Percentiles rank a stretch among this genome's conserved stretches.
Evolutionary conservation across 1,140 invertebrate genomes (phyloP).

Genomic region (Formica selysi): DNA sequence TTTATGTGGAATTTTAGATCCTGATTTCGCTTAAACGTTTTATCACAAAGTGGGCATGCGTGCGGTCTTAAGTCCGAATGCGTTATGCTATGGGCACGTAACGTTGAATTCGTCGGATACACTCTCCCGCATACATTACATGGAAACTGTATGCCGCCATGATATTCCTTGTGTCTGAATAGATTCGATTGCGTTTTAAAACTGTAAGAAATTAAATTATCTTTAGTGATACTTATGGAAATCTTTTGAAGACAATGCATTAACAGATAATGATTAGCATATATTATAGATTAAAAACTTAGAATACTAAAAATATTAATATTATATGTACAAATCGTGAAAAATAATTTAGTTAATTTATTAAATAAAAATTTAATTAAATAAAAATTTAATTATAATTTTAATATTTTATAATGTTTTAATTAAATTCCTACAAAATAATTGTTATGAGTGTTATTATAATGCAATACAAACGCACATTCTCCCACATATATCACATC

Average conservation of each 20-base stretch:
- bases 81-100: slow-evolving; percentile 91
- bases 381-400: not conserved
- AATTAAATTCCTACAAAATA: slow-evolving; percentile 12
- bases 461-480: slow-evolving; percentile 87
- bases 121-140: slow-evolving; percentile 90
- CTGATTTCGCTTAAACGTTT: slow-evolving; percentile 92
- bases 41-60: slow-evolving; percentile 90
- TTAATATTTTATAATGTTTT: slow-evolving; percentile 16
- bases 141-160: slow-evolving; percentile 88
- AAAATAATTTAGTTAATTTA: not conserved
- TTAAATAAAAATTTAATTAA: not conserved
- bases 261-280: not conserved
- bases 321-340: not conserved
- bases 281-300: not conserved
- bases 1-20: slow-evolving; percentile 93
- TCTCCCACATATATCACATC: slow-evolving; percentile 90
- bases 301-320: slow-evolving; percentile 2
- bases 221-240: slow-evolving; percentile 9
- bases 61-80: slow-evolving; percentile 91
- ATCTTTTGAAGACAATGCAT: not conserved
- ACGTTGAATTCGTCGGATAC: slow-evolving; percentile 90
- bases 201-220: slow-evolving; percentile 83
- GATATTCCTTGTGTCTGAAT: slow-evolving; percentile 89
- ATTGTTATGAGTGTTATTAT: slow-evolving; percentile 15
- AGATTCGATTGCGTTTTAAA: slow-evolving; percentile 91